A percentile compares a stretch with the other conserved stretches of the same genome.
These are phyloP conservation scores for Dicentrarchus labrax DNA, from an alignment of 2,113 vertebrate genomes.

Conservation along the genomic window DNA sequence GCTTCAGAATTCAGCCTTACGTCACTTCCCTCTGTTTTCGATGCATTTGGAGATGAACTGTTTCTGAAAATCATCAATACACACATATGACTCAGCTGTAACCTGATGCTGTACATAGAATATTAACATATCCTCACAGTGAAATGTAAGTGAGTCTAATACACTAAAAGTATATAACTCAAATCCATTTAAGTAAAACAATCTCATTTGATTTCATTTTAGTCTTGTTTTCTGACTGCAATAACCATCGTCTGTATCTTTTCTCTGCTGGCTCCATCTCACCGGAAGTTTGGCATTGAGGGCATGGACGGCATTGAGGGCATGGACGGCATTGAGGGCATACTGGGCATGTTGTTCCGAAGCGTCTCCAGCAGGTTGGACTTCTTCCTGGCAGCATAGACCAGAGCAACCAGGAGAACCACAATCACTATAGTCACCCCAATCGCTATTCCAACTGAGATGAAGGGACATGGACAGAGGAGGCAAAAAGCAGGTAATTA, in stretches of 20 bases:
- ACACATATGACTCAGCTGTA: background rate
- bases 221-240: background rate
- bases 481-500: background rate
- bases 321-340: constrained; percentile 50
- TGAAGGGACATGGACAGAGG: background rate
- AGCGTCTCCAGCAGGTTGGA: constrained; percentile 61
- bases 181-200: background rate
- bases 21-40: background rate
- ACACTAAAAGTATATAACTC: background rate
- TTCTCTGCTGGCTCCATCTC: constrained; percentile 22
- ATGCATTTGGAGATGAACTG: constrained; percentile 13
- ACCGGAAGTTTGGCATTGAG: constrained; percentile 70
- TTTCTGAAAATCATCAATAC: constrained; percentile 59
- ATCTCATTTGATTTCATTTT: background rate
- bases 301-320: constrained; percentile 47
- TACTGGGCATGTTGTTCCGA: constrained; percentile 46
- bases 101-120: background rate
- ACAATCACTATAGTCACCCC: constrained; percentile 75
- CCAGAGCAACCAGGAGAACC: constrained; percentile 66
- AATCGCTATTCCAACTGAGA: constrained; percentile 79
- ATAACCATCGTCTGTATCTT: background rate
- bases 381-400: constrained; percentile 74
- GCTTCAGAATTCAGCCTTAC: constrained; percentile 4
- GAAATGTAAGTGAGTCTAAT: background rate
- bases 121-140: background rate